Evolutionary conservation across 2,113 vertebrate genomes (phyloP).

Genomic region (Turnix velox): DNA sequence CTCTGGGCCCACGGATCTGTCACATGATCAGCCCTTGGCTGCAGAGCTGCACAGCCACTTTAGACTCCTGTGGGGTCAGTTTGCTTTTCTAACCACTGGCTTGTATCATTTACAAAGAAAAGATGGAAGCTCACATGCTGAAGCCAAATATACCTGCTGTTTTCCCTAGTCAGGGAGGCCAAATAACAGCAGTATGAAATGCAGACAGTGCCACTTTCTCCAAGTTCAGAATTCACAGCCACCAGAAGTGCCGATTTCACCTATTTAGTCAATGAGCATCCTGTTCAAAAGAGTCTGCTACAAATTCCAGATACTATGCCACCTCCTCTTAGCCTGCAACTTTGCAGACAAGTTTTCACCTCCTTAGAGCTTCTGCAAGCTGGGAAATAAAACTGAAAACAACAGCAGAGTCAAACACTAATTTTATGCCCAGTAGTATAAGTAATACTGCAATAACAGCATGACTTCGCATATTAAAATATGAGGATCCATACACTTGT

Average conservation of each 20-base stretch:
- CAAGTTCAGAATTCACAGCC: neutral
- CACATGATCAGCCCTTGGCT: neutral
- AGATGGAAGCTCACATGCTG: neutral
- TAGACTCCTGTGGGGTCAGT: fast-evolving
- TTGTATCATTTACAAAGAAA: neutral
- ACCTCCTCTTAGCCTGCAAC: neutral
- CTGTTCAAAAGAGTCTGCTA: neutral
- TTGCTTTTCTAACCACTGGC: neutral
- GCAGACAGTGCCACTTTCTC: neutral
- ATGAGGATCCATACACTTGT: fast-evolving
- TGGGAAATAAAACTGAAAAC: neutral
- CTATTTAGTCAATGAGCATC: neutral
- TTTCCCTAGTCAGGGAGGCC: neutral
- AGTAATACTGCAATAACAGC: neutral
- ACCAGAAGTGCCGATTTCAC: neutral
- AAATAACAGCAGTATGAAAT: neutral
- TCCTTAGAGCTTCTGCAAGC: neutral
- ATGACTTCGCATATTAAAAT: neutral
- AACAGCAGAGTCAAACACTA: neutral
- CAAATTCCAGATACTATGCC: neutral
- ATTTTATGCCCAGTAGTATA: neutral
- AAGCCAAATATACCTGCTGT: neutral
- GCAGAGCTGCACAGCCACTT: neutral
- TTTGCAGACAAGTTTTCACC: neutral
- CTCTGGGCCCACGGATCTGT: neutral